Percentiles rank a stretch among this genome's conserved stretches.
These are phyloP conservation scores for Ageneiosus marmoratus DNA, from an alignment of 2,113 vertebrate genomes.

Conservation along the genomic window DNA sequence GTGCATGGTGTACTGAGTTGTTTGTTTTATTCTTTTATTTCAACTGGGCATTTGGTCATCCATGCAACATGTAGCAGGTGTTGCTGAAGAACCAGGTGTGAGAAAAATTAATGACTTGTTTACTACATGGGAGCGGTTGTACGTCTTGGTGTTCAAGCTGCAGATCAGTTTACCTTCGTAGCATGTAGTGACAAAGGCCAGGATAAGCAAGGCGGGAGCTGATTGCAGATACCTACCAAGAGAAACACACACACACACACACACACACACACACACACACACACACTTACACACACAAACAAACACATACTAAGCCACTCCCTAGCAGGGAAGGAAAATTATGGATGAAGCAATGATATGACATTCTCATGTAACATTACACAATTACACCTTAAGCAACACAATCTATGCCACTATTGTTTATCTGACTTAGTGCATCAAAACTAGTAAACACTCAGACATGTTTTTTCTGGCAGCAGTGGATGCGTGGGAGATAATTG, in stretches of 20 bases:
- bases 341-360: conserved; percentile 37
- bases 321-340: conserved; percentile 21
- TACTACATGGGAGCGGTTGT: not conserved
- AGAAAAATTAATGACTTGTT: conserved; percentile 19
- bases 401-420: conserved; percentile 31
- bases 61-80: not conserved
- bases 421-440: not conserved
- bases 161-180: conserved; percentile 18
- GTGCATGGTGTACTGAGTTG: not conserved
- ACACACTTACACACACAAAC: not conserved
- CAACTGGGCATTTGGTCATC: not conserved
- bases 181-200: conserved; percentile 20
- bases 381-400: conserved; percentile 19
- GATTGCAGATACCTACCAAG: not conserved
- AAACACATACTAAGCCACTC: not conserved
- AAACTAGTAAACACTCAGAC: conserved; percentile 26
- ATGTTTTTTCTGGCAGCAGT: not conserved
- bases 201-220: not conserved
- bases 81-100: conserved; percentile 7
- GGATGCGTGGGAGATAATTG: conserved; percentile 20
- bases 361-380: conserved; percentile 32
- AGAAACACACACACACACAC: conserved; percentile 24
- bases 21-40: not conserved
- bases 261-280: conserved; percentile 6
- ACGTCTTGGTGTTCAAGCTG: not conserved